Percentiles rank a stretch among this genome's conserved stretches.
Evolutionary conservation across 2,888 invertebrate genomes (phyloP).

Genomic region (Hoplodrina blanda): DNA sequence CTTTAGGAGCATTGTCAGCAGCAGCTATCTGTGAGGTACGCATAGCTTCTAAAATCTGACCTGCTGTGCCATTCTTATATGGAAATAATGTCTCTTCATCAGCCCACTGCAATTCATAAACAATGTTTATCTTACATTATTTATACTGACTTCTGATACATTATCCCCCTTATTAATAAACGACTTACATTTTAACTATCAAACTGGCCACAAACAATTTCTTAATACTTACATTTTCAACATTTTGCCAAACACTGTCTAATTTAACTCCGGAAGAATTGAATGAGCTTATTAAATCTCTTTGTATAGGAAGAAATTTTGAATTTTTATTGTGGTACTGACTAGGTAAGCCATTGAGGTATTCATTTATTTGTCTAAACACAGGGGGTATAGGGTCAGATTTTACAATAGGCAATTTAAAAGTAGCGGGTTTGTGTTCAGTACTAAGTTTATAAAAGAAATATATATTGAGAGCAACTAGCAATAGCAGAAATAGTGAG

Average conservation of each 20-base stretch:
- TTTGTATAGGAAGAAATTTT: conserved; percentile 77
- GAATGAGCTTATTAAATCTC: conserved; percentile 78
- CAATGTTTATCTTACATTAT: not conserved
- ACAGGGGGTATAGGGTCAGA: conserved; percentile 75
- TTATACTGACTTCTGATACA: not conserved
- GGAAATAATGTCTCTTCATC: conserved; percentile 85
- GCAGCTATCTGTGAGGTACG: conserved; percentile 92
- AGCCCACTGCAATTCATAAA: conserved; percentile 77
- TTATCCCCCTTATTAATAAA: no score
- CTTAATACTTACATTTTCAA: conserved; percentile 77
- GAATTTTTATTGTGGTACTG: conserved; percentile 80
- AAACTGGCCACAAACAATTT: conserved; percentile 4
- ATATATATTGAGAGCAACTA: conserved; percentile 85
- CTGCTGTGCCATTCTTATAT: conserved; percentile 87
- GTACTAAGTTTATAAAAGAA: conserved; percentile 84
- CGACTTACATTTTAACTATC: not conserved
- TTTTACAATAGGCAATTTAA: conserved; percentile 75
- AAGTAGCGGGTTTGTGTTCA: conserved; percentile 70
- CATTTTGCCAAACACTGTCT: conserved; percentile 75
- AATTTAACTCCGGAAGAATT: conserved; percentile 76
- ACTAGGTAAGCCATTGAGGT: conserved; percentile 82
- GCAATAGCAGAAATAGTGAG: conserved; percentile 82
- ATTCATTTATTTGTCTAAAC: conserved; percentile 81
- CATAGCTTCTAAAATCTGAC: conserved; percentile 92
- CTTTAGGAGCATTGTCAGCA: conserved; percentile 95